Base-by-base conservation (phyloP, 2,797 vertebrate species). In the Scleropages formosus region DNA sequence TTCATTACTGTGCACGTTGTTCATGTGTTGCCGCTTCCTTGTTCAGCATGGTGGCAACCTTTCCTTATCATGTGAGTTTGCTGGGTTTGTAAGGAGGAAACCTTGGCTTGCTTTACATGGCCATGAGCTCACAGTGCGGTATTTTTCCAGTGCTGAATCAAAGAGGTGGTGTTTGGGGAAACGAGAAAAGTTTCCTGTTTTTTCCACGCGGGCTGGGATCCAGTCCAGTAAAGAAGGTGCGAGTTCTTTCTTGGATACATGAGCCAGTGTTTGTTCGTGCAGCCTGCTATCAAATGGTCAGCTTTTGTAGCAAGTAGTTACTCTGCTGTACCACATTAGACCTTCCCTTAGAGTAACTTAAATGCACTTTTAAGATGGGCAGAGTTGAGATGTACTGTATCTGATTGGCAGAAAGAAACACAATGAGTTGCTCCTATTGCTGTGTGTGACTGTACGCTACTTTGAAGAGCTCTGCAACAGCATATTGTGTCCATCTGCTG, bases 401-500 rank as follows among this genome's bases (percentile, higher is more conserved):
- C 31, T 39, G 31, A n/a, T n/a, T n/a, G 26, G 20, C 61, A 64
- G 15, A 15, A 64, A 64, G 15, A 46, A 47, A 67, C n/a, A 46
- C 31, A 67, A 15, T 12, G 18, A 15, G 12, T 63, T 61, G 66
- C 44, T 20, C 22, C 44, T 49, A 24, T 68, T 44, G 4, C 22
- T 68, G 8, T 68, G 13, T 24, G 68, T 27, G 47, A 20, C 39
- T 51, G n/a, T 26, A 49, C 26, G 26, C 22, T 24, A 20, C 47
- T 70, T 53, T 53, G 53, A 56, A 53, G 68, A 47, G 6, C 27
- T 56, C 12, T 12, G 12, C 53, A 24, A 53, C 24, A 16, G 49
- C 68, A 70, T 70, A 70, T 75, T 53, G 63, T 58, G 64, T 75
- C 62, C 73, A 75, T 65, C 73, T 75, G 73, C 24, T 63, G 20